Base-by-base conservation (phyloP, 2,113 vertebrate genomes). In the Petrocephalus zakoni region DNA sequence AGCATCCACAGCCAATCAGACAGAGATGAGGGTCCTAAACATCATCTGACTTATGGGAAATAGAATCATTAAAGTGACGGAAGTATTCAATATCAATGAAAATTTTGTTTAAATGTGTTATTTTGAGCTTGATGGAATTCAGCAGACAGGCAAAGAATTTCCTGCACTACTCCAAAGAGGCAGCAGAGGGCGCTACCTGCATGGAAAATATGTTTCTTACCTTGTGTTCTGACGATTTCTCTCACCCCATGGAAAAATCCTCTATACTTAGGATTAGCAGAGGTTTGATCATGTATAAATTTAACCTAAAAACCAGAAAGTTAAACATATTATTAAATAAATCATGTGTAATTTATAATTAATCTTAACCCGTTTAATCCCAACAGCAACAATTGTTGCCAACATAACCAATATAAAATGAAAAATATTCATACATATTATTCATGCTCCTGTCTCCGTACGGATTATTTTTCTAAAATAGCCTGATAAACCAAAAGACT, bases 241-340 rank as follows among this genome's bases (percentile, higher is more conserved):
- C 97, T 95, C 78, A 99, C 97, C 0, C 98, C 98, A 0, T 99
- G 98, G 93, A 98, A 99, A 91, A 99, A 99, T 0, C 98, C 98
- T 37, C 92, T 94, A 92, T 99, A 99, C 91, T 97, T 99, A 61
- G 98, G 98, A 68, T 97, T 97, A 46, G 97, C 91, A 10, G 98
- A 99, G 17, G 95, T 96, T 94, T 99, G 98, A 91, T 99, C 98
- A 0, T 99, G 98, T 90, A 99, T 99, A 92, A 99, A 99, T 93
- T 99, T 99, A 75, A 99, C 97, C 97, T 98, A 90, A 0, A 93
- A 92, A 10, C 0, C 61, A 91, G 8, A 0, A 61, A 1, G 51
- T 87, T 19, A 72, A 78, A 84, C 0, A 55, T 7, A 85, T 55
- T 86, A 53, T 55, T n/a, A 56, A 10, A 46, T 51, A 7, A 84